Conservation (phyloP, 2,113 vertebrate genomes). For the Hystrix brachyura region DNA sequence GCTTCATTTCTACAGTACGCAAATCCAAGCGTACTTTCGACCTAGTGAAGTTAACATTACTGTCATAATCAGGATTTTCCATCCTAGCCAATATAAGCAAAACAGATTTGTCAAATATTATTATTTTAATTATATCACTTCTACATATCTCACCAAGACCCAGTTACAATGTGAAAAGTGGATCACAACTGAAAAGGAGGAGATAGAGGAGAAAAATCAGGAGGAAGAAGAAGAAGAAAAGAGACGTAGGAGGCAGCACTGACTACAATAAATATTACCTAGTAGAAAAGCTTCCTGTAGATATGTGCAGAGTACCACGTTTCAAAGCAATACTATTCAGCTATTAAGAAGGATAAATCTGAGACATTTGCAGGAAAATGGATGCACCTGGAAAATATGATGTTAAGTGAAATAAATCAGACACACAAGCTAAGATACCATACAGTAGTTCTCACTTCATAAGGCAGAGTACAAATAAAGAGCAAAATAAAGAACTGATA, state of each 20-base stretch:
- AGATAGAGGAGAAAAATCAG: not conserved
- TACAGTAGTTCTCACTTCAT: not conserved
- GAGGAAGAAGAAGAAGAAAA: not conserved
- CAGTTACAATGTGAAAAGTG: not conserved
- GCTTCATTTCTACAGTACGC: not conserved
- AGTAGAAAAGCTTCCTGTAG: not conserved
- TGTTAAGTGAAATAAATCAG: not conserved
- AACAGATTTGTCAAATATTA: not conserved
- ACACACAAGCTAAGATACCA: not conserved
- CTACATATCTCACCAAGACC: not conserved
- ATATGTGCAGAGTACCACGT: not conserved
- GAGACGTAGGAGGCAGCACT: too few relatives aligned
- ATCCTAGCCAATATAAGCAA: not conserved
- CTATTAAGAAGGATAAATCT: not conserved
- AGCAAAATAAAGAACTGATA: not conserved
- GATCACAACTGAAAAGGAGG: not conserved
- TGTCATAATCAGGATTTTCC: not conserved
- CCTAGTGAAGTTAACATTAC: not conserved
- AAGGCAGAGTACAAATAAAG: not conserved
- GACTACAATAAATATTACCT: not conserved
- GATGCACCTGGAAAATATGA: not conserved
- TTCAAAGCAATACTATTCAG: not conserved
- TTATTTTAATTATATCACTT: not conserved
- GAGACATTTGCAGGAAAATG: not conserved
- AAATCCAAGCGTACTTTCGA: not conserved